Base-by-base conservation (phyloP, 2,888 invertebrate genomes). In the Trissoscelio sp. region DNA sequence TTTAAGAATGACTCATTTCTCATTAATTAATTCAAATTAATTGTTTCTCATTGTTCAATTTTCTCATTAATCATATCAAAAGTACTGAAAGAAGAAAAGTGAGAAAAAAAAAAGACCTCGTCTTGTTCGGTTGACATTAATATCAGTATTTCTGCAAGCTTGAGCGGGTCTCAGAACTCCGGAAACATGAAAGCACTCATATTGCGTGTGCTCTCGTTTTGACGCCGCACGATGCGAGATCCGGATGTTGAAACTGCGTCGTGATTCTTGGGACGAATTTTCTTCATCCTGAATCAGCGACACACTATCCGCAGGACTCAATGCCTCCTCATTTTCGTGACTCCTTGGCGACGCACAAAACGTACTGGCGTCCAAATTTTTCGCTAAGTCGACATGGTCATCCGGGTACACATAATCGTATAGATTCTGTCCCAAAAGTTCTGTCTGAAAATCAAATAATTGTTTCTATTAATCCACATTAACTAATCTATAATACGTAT, bases 381-480 rank as follows among this genome's bases (percentile, higher is more conserved):
- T 93, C 58, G 93, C 93, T 64, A 98, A 92, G 85, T 94, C 94
- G 51, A 95, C 95, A 85, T 96, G 96, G 91, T 98, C 95, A 88
- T 95, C 94, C n/a, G 94, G 93, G 91, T 96, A 96, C 44, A 96
- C 94, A 91, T 97, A 96, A 88, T 95, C 95, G 92, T 95, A 95
- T 91, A 98, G 91, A 86, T 95, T 96, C 91, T 95, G 95, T 12
- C 96, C 96, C 89, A 97, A 94, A 85, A 97, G 93, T 90, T 98
- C 97, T 87, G 96, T 94, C 95, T 97, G 93, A 18, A 93, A 92
- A 62, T 58, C 20, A 75, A 82, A 79, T 37, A 37, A 6, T 37
- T 37, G 4, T 28, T 28, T 28, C 3, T 5, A 28, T n/a, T n/a
- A n/a, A n/a, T n/a, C n/a, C n/a, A n/a, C n/a, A n/a, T n/a, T n/a